Base-by-base conservation (phyloP, 92 coral and sea anemone species). In the Epizoanthus stellaris region DNA sequence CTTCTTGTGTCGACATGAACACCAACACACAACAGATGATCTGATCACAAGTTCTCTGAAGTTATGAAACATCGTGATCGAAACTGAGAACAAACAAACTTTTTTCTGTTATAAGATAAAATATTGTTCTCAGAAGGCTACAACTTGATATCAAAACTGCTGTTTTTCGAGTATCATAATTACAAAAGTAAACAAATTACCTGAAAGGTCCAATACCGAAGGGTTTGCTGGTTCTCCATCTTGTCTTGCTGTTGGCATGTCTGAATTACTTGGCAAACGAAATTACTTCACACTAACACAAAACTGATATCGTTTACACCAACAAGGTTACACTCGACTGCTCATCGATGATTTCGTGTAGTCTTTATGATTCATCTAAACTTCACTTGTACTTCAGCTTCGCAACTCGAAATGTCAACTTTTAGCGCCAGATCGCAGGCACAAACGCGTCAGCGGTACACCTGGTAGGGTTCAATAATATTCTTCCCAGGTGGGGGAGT, bases 351-450 rank as follows among this genome's bases (percentile, higher is more conserved):
- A 52, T 3, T 52, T 52, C 36, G 14, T 52, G 13, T 52, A 52
- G 13, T 52, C 56, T 52, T 12, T 52, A 52, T 13, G 15, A 2
- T 16, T 6, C 82, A 43, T 45, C 30, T 20, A 79, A 36, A 40
- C 19, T 19, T 43, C 17, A 17, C 45, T n/a, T n/a, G n/a, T n/a
- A n/a, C n/a, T 43, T 34, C 39, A 68, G 6, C 23, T 38, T 36
- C 9, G 49, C n/a, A n/a, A 14, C 13, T 5, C 2, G 10, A 79
- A 62, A 20, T 61, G 83, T 61, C 83, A 79, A 64, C 83, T 79
- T 75, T 75, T 79, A 79, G 83, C 83, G 83, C 83, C 83, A 43
- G 80, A 62, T 79, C 73, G 83, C 83, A 64, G 70, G 83, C 73
- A 20, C 83, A 63, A 63, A 6, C 0, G 15, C 57, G 13, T 45